Percentiles rank a stretch among this genome's conserved stretches.
Conservation (phyloP, 2,113 vertebrate species). For the Lota lota region DNA sequence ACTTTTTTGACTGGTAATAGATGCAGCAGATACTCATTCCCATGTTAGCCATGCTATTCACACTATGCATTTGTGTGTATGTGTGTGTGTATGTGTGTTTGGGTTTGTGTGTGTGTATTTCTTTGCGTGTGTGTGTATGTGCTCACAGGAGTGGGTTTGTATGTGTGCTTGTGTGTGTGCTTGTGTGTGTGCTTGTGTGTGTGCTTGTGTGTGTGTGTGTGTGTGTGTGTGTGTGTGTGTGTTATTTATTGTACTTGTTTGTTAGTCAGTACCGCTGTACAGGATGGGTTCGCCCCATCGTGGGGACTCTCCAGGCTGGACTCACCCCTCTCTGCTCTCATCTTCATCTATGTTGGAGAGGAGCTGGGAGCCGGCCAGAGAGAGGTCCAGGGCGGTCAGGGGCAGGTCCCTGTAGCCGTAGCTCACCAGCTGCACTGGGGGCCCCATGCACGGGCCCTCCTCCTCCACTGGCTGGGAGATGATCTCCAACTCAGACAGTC, state of each 20-base stretch:
- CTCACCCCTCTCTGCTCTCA: slow-evolving; percentile 92
- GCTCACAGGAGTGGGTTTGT: no score
- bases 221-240: no score
- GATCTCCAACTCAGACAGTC: slow-evolving; percentile 90
- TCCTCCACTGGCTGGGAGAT: slow-evolving; percentile 94
- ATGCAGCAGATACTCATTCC: no score
- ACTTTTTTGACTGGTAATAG: neutral
- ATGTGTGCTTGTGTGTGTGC: no score
- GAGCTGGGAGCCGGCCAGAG: slow-evolving; percentile 91
- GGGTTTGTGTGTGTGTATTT: no score
- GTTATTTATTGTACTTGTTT: slow-evolving; percentile 9
- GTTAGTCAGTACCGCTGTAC: slow-evolving; percentile 62
- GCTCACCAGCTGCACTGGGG: slow-evolving; percentile 86
- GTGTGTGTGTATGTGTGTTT: no score
- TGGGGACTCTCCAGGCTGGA: neutral
- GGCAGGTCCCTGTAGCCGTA: slow-evolving; percentile 91
- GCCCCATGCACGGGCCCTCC: slow-evolving; percentile 84
- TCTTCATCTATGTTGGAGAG: slow-evolving; percentile 93
- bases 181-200: no score
- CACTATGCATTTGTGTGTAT: no score
- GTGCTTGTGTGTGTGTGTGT: no score
- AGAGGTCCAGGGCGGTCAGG: slow-evolving; percentile 88
- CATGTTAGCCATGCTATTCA: no score
- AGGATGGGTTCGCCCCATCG: slow-evolving; percentile 48
- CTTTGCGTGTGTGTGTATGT: no score